Percentiles rank a stretch among this genome's conserved stretches.
phyloP scores from a whole-genome alignment of 2,113 vertebrate species.

The Halichoeres trimaculatus region DNA sequence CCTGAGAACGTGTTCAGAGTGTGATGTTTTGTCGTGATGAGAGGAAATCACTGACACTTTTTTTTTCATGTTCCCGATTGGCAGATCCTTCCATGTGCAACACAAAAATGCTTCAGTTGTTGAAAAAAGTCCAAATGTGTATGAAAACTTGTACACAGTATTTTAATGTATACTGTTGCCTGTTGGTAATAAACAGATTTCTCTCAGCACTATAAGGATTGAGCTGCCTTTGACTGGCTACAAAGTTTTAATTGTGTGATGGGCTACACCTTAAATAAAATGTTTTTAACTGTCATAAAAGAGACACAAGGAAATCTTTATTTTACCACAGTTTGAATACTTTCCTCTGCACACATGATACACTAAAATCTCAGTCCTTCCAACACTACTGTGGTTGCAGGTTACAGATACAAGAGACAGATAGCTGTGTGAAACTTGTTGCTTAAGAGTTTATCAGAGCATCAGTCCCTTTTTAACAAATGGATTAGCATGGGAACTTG shows the following conservation, averaged over 20 bases:
- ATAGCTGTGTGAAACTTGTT: no score
- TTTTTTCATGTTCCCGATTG: slow-evolving; percentile 70
- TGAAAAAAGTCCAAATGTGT: slow-evolving; percentile 58
- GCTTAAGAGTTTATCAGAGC: no score
- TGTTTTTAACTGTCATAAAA: slow-evolving; percentile 33
- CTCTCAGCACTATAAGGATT: slow-evolving; percentile 67
- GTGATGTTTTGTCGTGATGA: slow-evolving; percentile 62
- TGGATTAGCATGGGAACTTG: no score
- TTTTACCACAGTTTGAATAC: background rate
- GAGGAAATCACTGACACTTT: slow-evolving; percentile 62
- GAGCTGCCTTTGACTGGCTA: slow-evolving; percentile 51
- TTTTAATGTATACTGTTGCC: slow-evolving; percentile 76
- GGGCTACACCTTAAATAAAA: slow-evolving; percentile 32
- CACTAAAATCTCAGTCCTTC: no score
- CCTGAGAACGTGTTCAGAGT: slow-evolving; percentile 57
- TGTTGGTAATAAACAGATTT: slow-evolving; percentile 75
- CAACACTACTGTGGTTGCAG: no score
- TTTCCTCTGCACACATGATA: background rate
- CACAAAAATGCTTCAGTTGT: slow-evolving; percentile 68
- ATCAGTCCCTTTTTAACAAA: no score
- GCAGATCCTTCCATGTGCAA: slow-evolving; percentile 68
- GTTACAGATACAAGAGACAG: no score
- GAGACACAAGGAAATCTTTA: background rate
- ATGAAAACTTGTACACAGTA: slow-evolving; percentile 72
- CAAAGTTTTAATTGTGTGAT: slow-evolving; percentile 27